Base-by-base conservation (phyloP, 2,797 vertebrate genomes). In the Delichon dasypus region DNA sequence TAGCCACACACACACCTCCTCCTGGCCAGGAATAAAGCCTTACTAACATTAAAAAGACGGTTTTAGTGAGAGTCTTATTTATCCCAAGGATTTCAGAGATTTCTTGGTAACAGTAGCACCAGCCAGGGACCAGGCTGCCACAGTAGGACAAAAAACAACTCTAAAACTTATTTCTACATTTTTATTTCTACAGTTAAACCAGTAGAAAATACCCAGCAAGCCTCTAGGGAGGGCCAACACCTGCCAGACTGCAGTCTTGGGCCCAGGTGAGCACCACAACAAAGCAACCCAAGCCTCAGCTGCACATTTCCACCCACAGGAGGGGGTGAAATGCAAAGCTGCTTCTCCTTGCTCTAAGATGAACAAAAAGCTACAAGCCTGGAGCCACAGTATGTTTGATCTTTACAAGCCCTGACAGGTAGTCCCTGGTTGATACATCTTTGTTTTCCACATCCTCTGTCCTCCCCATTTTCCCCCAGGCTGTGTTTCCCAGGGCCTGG, bases 1-100 rank as follows among this genome's bases (percentile, higher is more conserved):
- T 26, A 62, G 42, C 42, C 48, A 17, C 57, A 47, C 25, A 60
- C 40, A 34, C 42, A 3, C 10, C 9, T 45, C 20, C 16, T 55
- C 30, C 26, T 42, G 30, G 30, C 4, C 8, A 77, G 50, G 50
- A 55, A 48, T 78, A 62, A 86, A 48, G 17, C 30, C 57, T 62
- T 32, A 34, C 32, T 58, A 15, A 10, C 30, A 30, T 29, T 45
- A 13, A 30, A 61, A 77, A 25, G 29, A 17, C 54, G n/a, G 19
- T 42, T 70, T 54, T 40, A 54, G 40, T 40, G 38, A 20, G n/a
- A 68, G 23, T 40, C 7, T 30, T 34, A 34, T 34, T 70, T 62
- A 54, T 42, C 40, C 21, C 9, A 26, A 6, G 0, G 0, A 62
- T 62, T 62, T 77, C 0, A 0, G 34, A 34, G 30, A 12, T 70